phyloP scores from a whole-genome alignment of 2,888 invertebrate species.

The Oscheius sp. region DNA sequence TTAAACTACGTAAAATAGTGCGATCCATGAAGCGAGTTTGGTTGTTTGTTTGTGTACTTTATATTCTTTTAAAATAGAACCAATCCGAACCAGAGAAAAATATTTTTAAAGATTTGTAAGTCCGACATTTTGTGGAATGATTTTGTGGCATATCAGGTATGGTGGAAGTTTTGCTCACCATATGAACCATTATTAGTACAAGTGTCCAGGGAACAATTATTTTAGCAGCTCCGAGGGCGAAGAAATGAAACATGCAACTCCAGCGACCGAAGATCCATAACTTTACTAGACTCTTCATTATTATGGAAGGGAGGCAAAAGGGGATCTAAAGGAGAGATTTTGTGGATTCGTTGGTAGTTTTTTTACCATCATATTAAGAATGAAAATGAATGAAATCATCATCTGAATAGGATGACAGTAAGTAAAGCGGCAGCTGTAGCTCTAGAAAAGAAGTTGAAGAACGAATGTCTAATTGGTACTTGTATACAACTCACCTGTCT shows the following conservation, averaged over 20 bases:
- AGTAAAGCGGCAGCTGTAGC: neutral
- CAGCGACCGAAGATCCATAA: constrained; percentile 22
- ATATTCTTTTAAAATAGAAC: neutral
- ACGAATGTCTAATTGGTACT: neutral
- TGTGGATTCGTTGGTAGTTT: neutral
- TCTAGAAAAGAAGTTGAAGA: neutral
- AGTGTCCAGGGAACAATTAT: constrained; percentile 21
- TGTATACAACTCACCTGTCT: constrained; percentile 10
- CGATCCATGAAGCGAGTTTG: too few species aligned
- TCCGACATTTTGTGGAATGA: neutral
- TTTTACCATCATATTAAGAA: neutral
- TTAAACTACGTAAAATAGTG: too few species aligned
- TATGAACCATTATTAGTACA: neutral
- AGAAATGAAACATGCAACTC: constrained; percentile 12
- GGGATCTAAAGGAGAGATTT: constrained; percentile 5
- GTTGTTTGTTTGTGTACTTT: neutral
- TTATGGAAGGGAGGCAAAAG: constrained; percentile 14
- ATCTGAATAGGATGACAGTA: neutral
- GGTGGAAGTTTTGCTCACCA: too few species aligned
- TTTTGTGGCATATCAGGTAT: too few species aligned
- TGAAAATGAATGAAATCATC: neutral
- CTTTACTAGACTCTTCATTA: constrained; percentile 18
- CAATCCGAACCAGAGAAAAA: neutral
- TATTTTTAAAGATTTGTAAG: neutral
- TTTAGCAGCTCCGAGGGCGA: neutral